phyloP scores from a whole-genome alignment of 2,888 invertebrate species.

The Alsophila aescularia region DNA sequence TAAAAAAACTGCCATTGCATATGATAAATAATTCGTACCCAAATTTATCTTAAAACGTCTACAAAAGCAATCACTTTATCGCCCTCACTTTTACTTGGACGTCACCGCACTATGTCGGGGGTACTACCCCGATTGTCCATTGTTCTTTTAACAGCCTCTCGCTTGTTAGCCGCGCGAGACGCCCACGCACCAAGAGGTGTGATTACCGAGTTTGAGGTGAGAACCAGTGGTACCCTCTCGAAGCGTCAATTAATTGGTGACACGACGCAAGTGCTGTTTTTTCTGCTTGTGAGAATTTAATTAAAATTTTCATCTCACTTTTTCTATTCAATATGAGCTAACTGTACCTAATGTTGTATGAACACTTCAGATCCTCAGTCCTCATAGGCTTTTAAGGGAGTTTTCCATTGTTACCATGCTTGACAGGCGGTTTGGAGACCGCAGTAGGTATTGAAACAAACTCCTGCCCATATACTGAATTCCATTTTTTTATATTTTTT shows the following conservation, averaged over 20 bases:
- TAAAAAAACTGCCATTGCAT: too few species aligned
- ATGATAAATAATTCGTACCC: too few species aligned
- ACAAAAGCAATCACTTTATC: not conserved
- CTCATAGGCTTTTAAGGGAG: too few species aligned
- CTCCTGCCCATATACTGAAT: too few species aligned
- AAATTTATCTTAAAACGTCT: too few species aligned
- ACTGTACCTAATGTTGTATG: too few species aligned
- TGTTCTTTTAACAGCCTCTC: constrained; percentile 80
- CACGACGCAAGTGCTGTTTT: constrained; percentile 1
- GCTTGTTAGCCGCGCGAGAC: constrained; percentile 73
- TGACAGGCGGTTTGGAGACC: too few species aligned
- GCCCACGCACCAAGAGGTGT: constrained; percentile 57
- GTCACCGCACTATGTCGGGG: constrained; percentile 12
- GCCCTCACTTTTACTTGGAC: constrained; percentile 33
- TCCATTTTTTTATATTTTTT: too few species aligned
- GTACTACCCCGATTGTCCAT: constrained; percentile 66
- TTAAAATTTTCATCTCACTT: constrained; percentile 13
- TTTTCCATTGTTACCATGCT: too few species aligned
- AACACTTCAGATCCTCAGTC: too few species aligned
- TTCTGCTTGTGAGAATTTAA: constrained; percentile 1
- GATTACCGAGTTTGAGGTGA: constrained; percentile 68
- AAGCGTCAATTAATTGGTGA: constrained; percentile 48
- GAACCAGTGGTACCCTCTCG: constrained; percentile 57
- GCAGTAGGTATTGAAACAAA: too few species aligned
- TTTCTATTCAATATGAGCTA: too few species aligned